A percentile compares a stretch with the other conserved stretches of the same genome.
Conservation (phyloP, 2,888 invertebrate genomes). For the Malthinus seriepunctatus region DNA sequence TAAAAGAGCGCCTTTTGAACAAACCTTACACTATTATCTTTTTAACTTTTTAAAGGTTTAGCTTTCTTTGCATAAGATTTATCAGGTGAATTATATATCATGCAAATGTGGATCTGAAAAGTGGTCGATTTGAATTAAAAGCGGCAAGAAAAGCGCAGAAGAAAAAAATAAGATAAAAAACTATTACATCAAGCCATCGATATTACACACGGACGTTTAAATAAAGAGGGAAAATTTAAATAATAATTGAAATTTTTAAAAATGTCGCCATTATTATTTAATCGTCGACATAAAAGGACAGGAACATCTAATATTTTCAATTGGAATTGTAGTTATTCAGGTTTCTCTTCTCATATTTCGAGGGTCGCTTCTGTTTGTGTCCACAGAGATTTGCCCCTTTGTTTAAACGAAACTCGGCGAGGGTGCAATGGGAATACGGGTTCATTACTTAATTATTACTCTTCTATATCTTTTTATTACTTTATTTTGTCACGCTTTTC, state of each 20-base stretch:
- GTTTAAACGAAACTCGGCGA: slow-evolving; percentile 14
- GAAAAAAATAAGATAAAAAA: not conserved
- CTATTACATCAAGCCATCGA: not conserved
- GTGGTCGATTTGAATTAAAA: slow-evolving; percentile 14
- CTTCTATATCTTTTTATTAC: slow-evolving; percentile 20
- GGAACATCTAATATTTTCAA: slow-evolving; percentile 1
- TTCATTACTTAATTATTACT: slow-evolving; percentile 26
- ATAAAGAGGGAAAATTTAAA: not conserved
- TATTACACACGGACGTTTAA: not conserved
- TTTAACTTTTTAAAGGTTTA: slow-evolving; percentile 6
- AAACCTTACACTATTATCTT: slow-evolving; percentile 14
- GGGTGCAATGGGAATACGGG: slow-evolving; percentile 16
- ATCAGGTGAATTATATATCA: slow-evolving; percentile 20
- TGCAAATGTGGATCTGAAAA: slow-evolving; percentile 12
- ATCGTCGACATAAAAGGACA: too few relatives aligned
- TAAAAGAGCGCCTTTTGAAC: not conserved
- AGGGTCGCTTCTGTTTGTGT: slow-evolving; percentile 10
- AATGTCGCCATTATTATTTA: too few relatives aligned
- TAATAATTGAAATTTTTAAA: not conserved
- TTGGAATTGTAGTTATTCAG: slow-evolving; percentile 2
- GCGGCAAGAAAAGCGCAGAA: not conserved
- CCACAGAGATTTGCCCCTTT: slow-evolving; percentile 10
- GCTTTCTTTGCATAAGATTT: slow-evolving; percentile 13
- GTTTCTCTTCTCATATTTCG: slow-evolving; percentile 11
- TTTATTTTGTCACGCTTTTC: slow-evolving; percentile 11